phyloP scores from a whole-genome alignment of 2,888 invertebrate genomes.

The Synergus itoensis region DNA sequence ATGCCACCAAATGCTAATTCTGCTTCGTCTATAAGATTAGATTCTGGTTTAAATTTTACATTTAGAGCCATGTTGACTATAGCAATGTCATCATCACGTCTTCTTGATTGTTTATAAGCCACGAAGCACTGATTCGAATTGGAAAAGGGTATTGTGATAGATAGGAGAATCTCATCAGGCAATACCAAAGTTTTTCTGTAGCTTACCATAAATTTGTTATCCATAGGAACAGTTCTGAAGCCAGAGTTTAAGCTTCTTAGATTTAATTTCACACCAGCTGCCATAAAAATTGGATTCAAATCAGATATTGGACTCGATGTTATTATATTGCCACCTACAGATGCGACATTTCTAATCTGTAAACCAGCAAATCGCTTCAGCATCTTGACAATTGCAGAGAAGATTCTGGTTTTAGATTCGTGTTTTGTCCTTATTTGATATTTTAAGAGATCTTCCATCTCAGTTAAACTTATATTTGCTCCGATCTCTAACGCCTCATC shows the following conservation, averaged over 20 bases:
- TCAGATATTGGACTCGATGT: conserved; percentile 97
- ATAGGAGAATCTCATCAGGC: conserved; percentile 86
- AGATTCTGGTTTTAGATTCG: conserved; percentile 81
- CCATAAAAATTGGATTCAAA: conserved; percentile 92
- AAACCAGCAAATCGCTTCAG: conserved; percentile 95
- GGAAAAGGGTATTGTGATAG: conserved; percentile 87
- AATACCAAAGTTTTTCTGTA: conserved; percentile 87
- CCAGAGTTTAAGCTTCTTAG: conserved; percentile 80
- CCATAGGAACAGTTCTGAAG: conserved; percentile 82
- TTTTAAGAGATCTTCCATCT: conserved; percentile 83
- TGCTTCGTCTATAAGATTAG: conserved; percentile 81
- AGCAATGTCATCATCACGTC: conserved; percentile 95
- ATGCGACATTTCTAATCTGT: conserved; percentile 94
- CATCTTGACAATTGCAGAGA: conserved; percentile 87
- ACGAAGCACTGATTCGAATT: conserved; percentile 84
- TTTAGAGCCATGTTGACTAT: conserved; percentile 91
- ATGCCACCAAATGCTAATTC: conserved; percentile 91
- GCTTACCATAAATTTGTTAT: conserved; percentile 87
- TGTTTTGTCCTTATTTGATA: conserved; percentile 78
- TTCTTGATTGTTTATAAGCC: conserved; percentile 92
- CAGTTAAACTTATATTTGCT: conserved; percentile 86
- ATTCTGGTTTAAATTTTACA: conserved; percentile 80
- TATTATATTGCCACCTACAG: conserved; percentile 93
- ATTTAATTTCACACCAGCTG: conserved; percentile 83
- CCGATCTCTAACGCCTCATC: conserved; percentile 85